Evolutionary conservation across 1,140 invertebrate genomes (phyloP), one percentile per base, ranked within the genome.

Genomic region (Zelostemma sp.): DNA sequence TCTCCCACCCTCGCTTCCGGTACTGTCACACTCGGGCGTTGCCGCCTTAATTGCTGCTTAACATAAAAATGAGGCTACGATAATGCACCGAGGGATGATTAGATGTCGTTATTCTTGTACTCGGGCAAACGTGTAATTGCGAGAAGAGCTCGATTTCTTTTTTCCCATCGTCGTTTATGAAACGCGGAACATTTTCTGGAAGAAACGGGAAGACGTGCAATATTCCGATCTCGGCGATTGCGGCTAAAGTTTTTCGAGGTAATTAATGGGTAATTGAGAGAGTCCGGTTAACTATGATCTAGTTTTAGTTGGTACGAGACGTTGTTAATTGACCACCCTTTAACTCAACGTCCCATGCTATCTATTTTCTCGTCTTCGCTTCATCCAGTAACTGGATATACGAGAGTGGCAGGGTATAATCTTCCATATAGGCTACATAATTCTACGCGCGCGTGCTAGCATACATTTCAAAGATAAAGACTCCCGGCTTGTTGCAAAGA

Each of bases 261-360:
- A 2, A 35, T 9, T 9, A 35, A 35, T 11, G 6, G 33, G 5
- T 35, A 35, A 35, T 35, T 47, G 56, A 57, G 56, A 64, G 64
- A 40, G 48, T 46, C 53, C 60, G 57, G 47, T 38, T 45, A 11
- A n/a, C n/a, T n/a, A n/a, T n/a, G n/a, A 65, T 65, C 57, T 53
- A 56, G 57, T 70, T 71, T 62, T 57, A 59, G 62, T 46, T 61
- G 48, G 43, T 38, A 48, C 41, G 56, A 65, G 57, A 57, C 50
- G 33, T 50, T 56, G 66, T 70, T 73, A 73, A 73, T 73, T 70
- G 68, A 73, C 63, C 67, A 51, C 68, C 63, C 67, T 53, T 57
- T 54, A 63, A 51, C 53, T 46, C 60, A 19, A 38, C 41, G 38
- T 56, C 21, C 12, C 1, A 6, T 12, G 16, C 25, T 47, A 41